phyloP scores from a whole-genome alignment of 2,797 vertebrate species.

The Acanthurus tractus region DNA sequence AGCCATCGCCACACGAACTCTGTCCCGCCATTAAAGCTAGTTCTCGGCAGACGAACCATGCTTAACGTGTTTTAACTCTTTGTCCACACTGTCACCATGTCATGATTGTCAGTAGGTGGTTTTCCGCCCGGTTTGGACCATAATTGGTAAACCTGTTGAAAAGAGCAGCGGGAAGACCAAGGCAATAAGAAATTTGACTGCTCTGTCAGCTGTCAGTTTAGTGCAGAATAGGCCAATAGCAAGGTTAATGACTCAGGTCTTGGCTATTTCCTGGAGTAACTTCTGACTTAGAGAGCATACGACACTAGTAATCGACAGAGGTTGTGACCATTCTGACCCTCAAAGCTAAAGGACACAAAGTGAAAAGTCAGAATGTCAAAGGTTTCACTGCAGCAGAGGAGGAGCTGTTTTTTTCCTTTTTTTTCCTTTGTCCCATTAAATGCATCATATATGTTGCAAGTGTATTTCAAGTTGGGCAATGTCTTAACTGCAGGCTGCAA shows the following conservation, averaged over 20 bases:
- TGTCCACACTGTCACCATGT: slow-evolving; percentile 84
- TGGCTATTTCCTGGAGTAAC: slow-evolving; percentile 56
- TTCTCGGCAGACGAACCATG: slow-evolving; percentile 79
- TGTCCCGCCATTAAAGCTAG: slow-evolving; percentile 68
- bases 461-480: slow-evolving; percentile 44
- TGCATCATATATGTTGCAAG: slow-evolving; percentile 51
- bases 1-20: slow-evolving; percentile 45
- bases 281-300: slow-evolving; percentile 48
- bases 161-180: slow-evolving; percentile 54
- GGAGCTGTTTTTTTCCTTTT: slow-evolving; percentile 25
- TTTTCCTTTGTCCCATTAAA: slow-evolving; percentile 66
- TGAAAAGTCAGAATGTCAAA: slow-evolving; percentile 49
- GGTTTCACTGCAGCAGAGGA: slow-evolving; percentile 45
- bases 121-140: slow-evolving; percentile 67
- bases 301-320: slow-evolving; percentile 48
- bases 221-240: slow-evolving; percentile 45
- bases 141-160: slow-evolving; percentile 63
- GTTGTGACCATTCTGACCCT: slow-evolving; percentile 51
- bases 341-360: slow-evolving; percentile 44
- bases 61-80: slow-evolving; percentile 83
- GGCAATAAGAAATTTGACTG: slow-evolving; percentile 64
- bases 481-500: slow-evolving; percentile 65
- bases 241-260: slow-evolving; percentile 44
- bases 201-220: slow-evolving; percentile 58
- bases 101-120: slow-evolving; percentile 72